Evolutionary conservation across 2,888 invertebrate genomes (phyloP), one percentile per base, ranked within the genome.

Genomic region (Osmoderma eremita): DNA sequence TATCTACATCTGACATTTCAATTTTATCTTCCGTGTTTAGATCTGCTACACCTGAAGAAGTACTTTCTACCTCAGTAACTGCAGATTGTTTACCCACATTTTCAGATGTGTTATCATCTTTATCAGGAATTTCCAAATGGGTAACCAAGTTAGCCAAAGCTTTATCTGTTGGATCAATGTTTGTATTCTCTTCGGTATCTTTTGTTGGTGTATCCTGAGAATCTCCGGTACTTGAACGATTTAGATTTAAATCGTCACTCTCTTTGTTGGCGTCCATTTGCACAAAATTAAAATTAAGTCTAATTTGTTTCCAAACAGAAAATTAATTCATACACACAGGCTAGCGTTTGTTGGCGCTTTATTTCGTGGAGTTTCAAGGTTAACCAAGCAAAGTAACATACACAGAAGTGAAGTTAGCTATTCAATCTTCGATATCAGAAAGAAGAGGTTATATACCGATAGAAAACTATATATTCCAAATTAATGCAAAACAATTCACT

Each of bases 151-250:
- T 42, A 13, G 58, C 58, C 17, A 58, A 58, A 3, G 13, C 13
- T 45, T 42, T 42, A 45, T 58, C 58, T 17, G 58, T 58, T 45
- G 30, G 42, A n/a, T 58, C 58, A 15, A 24, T 30, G 20, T 45
- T 45, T 13, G 20, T 6, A 1, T 5, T 30, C 15, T 22, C 10
- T 30, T 58, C 45, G 10, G 4, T 6, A 45, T 41, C 12, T 2
- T n/a, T 15, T 13, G 18, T 18, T 13, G 41, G 18, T 12, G 38
- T 5, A 17, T n/a, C 41, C 13, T 42, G 20, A 12, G 41, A 3
- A 42, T 58, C 58, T 30, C 30, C 24, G 24, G 13, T 6, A 6
- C 17, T 45, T 42, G 45, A 42, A 12, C 13, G 8, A 12, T 8
- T 10, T 1, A 24, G 22, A 42, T 10, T 22, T 1, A 45, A 8